Percentiles rank a stretch among this genome's conserved stretches.
These are phyloP conservation scores for Lasioglossum vierecki DNA, from an alignment of 2,888 invertebrate genomes.

Conservation along the genomic window DNA sequence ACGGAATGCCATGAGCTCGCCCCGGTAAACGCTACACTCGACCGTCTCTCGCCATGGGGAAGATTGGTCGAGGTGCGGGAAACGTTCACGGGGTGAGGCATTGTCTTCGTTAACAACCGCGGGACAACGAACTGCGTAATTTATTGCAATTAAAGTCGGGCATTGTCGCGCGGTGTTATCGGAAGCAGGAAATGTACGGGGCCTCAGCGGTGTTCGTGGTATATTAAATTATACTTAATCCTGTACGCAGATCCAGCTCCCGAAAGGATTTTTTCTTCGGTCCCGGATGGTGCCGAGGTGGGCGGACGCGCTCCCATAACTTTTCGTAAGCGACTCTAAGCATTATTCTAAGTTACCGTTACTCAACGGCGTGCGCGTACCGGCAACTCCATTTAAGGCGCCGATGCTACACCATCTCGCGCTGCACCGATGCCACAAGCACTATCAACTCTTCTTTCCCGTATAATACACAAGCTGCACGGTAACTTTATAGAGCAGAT, in stretches of 20 bases:
- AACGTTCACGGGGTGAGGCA: constrained; percentile 41
- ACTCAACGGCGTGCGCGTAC: background rate
- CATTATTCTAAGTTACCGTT: constrained; percentile 10
- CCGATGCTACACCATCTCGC: background rate
- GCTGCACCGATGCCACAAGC: background rate
- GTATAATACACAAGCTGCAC: constrained; percentile 8
- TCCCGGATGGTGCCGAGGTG: background rate
- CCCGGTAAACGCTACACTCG: constrained; percentile 52
- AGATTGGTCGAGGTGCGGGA: constrained; percentile 37
- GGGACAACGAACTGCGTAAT: constrained; percentile 58
- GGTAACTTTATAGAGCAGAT: constrained; percentile 7
- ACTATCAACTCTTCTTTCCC: constrained; percentile 12
- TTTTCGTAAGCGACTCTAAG: constrained; percentile 10
- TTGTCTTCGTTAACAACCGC: constrained; percentile 45
- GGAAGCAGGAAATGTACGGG: constrained; percentile 5
- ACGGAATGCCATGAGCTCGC: constrained; percentile 57
- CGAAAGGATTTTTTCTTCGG: background rate
- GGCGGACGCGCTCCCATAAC: background rate
- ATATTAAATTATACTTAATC: background rate
- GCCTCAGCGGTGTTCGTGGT: background rate
- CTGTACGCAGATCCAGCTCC: background rate
- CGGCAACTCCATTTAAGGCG: constrained; percentile 11
- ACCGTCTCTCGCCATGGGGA: constrained; percentile 36
- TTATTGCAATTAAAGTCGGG: constrained; percentile 40
- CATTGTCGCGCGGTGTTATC: constrained; percentile 2